These are phyloP conservation scores for Abramis brama DNA, from an alignment of 2,113 vertebrate species.

Conservation along the genomic window DNA sequence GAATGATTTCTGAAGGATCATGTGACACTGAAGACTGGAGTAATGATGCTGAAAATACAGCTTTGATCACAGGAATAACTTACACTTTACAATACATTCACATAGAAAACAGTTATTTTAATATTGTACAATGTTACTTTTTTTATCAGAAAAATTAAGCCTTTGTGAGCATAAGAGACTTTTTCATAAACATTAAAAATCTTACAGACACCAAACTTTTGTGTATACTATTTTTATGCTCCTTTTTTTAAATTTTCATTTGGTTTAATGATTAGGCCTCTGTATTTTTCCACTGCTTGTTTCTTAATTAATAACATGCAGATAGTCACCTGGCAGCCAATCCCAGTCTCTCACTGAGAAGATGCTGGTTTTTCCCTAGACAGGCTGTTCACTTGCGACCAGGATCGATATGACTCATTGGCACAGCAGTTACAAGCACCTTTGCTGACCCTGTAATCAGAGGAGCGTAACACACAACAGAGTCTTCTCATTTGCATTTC, in stretches of 20 bases:
- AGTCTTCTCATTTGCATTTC: conserved; percentile 37
- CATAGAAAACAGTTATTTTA: too few relatives aligned
- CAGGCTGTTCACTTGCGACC: background rate
- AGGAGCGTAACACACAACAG: background rate
- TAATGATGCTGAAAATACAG: too few relatives aligned
- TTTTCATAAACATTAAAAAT: too few relatives aligned
- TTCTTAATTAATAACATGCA: background rate
- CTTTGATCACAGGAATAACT: too few relatives aligned
- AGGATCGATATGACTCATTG: background rate
- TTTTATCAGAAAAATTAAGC: too few relatives aligned
- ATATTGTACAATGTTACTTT: too few relatives aligned
- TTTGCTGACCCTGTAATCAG: background rate
- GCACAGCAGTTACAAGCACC: background rate
- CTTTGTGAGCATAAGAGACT: too few relatives aligned
- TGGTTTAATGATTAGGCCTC: background rate
- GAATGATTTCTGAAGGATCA: too few relatives aligned
- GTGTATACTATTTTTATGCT: too few relatives aligned
- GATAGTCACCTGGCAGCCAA: conserved; percentile 67
- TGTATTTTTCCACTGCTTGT: background rate
- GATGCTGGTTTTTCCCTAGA: conserved; percentile 33
- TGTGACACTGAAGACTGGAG: too few relatives aligned
- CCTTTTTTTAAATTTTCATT: background rate
- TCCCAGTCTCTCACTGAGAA: conserved; percentile 40
- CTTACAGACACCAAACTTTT: too few relatives aligned
- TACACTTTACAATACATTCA: too few relatives aligned